Conservation (phyloP, 1,140 invertebrate genomes). For the Parapsyche elsis region DNA sequence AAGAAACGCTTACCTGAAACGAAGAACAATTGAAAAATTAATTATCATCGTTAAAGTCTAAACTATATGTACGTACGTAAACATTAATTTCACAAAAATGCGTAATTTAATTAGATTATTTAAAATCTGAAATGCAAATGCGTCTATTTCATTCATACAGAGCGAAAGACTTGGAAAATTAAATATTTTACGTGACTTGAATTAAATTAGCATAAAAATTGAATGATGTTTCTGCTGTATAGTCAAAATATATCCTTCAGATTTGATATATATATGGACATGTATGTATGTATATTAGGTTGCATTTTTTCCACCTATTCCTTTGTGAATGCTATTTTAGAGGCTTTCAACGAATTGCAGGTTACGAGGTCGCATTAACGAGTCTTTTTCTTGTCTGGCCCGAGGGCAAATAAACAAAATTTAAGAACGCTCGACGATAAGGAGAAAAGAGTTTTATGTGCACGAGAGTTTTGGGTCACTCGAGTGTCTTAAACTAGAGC, state of each 20-base stretch:
- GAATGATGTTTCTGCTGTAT: too few species aligned
- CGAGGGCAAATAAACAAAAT: constrained; percentile 53
- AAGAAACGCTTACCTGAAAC: too few species aligned
- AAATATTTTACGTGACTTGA: background rate
- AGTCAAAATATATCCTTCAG: background rate
- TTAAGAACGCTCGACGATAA: constrained; percentile 53
- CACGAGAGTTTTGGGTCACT: constrained; percentile 1
- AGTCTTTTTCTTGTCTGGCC: constrained; percentile 14
- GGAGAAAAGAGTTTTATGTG: constrained; percentile 40
- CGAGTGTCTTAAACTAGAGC: constrained; percentile 33
- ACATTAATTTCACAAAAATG: too few species aligned
- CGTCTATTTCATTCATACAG: background rate
- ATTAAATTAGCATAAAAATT: constrained; percentile 16
- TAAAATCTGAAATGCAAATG: constrained; percentile 26
- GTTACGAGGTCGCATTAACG: constrained; percentile 40
- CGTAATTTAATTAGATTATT: constrained; percentile 20
- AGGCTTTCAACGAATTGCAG: background rate
- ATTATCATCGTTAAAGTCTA: too few species aligned
- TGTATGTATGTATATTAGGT: background rate
- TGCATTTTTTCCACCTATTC: background rate
- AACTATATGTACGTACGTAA: too few species aligned
- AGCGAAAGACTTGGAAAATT: constrained; percentile 6
- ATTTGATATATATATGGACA: background rate
- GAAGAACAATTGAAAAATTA: too few species aligned
- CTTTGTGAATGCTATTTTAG: background rate